phyloP scores from a whole-genome alignment of 2,113 vertebrate species.

The Nansenia antarctica region DNA sequence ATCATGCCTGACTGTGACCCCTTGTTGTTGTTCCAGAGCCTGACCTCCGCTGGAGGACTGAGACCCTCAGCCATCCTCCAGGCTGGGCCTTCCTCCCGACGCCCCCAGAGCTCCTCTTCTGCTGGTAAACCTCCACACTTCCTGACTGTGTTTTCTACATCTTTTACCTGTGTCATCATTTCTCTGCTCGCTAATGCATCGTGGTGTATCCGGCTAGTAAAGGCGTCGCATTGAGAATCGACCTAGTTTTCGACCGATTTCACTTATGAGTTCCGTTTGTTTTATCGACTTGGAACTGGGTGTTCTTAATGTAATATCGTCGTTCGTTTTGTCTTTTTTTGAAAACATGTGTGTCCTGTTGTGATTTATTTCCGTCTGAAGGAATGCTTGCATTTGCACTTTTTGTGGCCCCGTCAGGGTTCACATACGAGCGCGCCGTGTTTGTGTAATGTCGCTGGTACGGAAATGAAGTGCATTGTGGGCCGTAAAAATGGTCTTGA shows the following conservation, averaged over 20 bases:
- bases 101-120: slow-evolving; percentile 53
- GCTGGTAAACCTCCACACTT: slow-evolving; percentile 55
- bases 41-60: slow-evolving; percentile 66
- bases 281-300: too few relatives aligned
- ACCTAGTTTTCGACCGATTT: too few relatives aligned
- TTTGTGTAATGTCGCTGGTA: slow-evolving; percentile 9
- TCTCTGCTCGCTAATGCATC: too few relatives aligned
- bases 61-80: slow-evolving; percentile 67
- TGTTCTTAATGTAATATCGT: background rate
- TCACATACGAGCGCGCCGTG: background rate
- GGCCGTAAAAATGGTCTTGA: slow-evolving; percentile 56
- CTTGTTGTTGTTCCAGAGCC: slow-evolving; percentile 62
- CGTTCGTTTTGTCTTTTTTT: background rate
- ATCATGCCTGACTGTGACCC: background rate
- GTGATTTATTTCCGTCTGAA: background rate
- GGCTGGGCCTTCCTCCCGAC: slow-evolving; percentile 66
- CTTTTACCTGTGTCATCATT: too few relatives aligned
- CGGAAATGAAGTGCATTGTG: slow-evolving; percentile 68
- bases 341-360: slow-evolving; percentile 4
- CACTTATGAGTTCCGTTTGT: too few relatives aligned
- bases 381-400: slow-evolving; percentile 6
- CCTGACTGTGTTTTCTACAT: too few relatives aligned
- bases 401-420: slow-evolving; percentile 5
- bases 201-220: too few relatives aligned
- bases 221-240: too few relatives aligned